phyloP scores from a whole-genome alignment of 2,113 vertebrate species.

The Eudyptes chrysolophus region DNA sequence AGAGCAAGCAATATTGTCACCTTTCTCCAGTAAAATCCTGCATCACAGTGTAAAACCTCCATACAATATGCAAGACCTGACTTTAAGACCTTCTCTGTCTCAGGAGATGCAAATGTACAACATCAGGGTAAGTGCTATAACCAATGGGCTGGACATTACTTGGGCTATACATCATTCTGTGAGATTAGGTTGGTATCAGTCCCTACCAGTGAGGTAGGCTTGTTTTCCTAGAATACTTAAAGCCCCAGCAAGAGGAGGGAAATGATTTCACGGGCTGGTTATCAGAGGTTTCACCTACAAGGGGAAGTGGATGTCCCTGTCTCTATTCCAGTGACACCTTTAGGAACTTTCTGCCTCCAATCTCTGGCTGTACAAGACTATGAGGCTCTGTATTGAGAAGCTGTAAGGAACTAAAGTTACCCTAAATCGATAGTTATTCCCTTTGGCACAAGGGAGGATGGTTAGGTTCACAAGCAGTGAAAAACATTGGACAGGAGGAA shows the following conservation, averaged over 20 bases:
- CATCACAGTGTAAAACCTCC: neutral
- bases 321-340: neutral
- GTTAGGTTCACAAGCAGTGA: neutral
- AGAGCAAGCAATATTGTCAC: neutral
- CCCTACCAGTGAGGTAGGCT: neutral
- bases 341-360: neutral
- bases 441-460: neutral
- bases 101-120: neutral
- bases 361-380: neutral
- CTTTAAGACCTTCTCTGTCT: neutral
- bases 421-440: neutral
- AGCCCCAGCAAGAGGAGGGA: neutral
- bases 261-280: neutral
- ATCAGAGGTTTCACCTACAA: neutral
- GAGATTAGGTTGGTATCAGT: neutral
- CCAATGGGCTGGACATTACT: neutral
- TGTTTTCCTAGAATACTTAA: neutral
- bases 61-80: neutral
- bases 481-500: neutral
- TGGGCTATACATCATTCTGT: neutral
- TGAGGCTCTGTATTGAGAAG: neutral
- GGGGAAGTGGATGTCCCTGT: neutral
- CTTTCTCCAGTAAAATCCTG: neutral
- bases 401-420: neutral
- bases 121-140: neutral